Evolutionary conservation across 2,113 vertebrate species (phyloP).

Genomic region (Mellivora capensis): DNA sequence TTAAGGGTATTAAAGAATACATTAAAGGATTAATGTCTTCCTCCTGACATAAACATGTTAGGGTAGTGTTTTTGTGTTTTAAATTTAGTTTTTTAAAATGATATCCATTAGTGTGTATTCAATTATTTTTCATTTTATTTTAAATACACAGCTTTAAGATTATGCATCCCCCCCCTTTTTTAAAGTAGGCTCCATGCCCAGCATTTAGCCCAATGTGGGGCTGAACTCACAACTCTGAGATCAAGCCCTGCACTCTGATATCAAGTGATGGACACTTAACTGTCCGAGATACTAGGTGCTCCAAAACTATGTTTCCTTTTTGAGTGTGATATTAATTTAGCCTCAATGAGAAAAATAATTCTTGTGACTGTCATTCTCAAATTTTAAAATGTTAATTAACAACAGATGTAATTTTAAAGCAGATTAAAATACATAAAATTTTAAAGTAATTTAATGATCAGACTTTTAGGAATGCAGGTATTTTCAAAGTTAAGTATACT

Average conservation of each 20-base stretch:
- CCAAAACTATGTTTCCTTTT: neutral
- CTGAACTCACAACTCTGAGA: neutral
- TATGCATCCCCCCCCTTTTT: neutral
- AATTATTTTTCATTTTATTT: constrained; percentile 13
- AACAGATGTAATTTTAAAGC: neutral
- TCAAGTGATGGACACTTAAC: neutral
- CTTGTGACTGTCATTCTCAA: neutral
- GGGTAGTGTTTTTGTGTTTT: neutral
- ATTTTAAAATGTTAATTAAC: neutral
- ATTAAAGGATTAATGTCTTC: neutral
- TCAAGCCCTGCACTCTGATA: neutral
- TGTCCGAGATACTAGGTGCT: neutral
- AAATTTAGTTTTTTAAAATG: neutral
- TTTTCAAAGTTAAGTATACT: neutral
- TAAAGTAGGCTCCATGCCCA: neutral
- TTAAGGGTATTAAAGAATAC: neutral
- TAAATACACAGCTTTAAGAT: neutral
- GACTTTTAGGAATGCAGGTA: neutral
- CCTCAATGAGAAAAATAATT: neutral
- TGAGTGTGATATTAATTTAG: neutral
- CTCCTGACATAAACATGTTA: neutral
- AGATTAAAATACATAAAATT: neutral
- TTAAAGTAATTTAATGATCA: neutral
- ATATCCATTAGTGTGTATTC: neutral
- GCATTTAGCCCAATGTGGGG: neutral